These are phyloP conservation scores for Megaptera novaeangliae DNA, from an alignment of 2,113 vertebrate species.

Conservation along the genomic window DNA sequence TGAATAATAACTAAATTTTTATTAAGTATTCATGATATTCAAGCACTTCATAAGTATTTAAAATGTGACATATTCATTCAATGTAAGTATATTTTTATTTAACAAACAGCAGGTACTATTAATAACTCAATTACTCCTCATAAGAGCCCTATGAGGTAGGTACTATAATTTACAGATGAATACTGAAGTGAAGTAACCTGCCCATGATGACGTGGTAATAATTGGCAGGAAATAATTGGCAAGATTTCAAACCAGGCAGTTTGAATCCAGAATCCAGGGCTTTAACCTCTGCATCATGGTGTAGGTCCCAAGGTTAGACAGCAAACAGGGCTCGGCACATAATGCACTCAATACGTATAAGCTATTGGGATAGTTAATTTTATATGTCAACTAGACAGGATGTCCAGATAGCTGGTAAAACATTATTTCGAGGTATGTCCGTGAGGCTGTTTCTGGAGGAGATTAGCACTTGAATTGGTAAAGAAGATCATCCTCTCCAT, in stretches of 20 bases:
- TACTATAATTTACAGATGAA: constrained; percentile 27
- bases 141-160: not conserved
- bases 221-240: not conserved
- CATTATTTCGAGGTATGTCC: not conserved
- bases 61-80: not conserved
- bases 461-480: not conserved
- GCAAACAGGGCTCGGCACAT: not conserved
- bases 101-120: not conserved
- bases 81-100: not conserved
- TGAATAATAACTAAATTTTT: not conserved
- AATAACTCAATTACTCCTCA: not conserved
- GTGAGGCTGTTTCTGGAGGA: not conserved
- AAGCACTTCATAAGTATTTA: not conserved
- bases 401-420: not conserved
- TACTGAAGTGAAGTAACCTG: constrained; percentile 23
- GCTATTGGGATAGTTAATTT: not conserved
- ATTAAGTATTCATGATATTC: not conserved
- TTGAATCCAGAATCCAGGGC: not conserved
- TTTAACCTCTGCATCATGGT: not conserved
- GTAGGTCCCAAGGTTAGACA: not conserved
- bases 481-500: not conserved
- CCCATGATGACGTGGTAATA: not conserved
- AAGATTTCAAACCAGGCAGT: not conserved
- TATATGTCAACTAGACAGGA: not conserved
- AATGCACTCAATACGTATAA: not conserved